Evolutionary conservation across 2,113 vertebrate genomes (phyloP).

Genomic region (Oophaga pumilio): DNA sequence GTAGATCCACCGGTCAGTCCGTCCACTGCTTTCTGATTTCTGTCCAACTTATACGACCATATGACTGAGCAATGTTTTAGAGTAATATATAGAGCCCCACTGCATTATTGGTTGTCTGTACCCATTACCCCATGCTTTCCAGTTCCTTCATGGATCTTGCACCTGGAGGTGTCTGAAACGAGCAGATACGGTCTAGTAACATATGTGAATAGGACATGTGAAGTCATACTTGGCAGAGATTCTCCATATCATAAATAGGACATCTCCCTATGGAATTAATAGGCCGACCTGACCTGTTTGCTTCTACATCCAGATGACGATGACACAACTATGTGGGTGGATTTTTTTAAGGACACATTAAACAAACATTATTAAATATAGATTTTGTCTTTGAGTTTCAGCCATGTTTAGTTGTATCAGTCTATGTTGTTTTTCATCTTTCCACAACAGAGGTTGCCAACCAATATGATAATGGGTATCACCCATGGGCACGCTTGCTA

Average conservation of each 20-base stretch:
- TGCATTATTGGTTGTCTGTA: neutral
- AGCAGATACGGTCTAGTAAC: constrained; percentile 10
- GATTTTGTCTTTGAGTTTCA: constrained; percentile 34
- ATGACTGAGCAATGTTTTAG: too few relatives aligned
- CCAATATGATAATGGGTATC: neutral
- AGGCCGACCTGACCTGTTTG: constrained; percentile 41
- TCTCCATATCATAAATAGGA: constrained; percentile 47
- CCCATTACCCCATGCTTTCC: neutral
- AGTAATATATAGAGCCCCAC: too few relatives aligned
- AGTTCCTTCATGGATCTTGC: neutral
- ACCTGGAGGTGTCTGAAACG: neutral
- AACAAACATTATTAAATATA: constrained; percentile 43
- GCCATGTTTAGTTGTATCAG: neutral
- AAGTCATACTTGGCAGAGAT: constrained; percentile 35
- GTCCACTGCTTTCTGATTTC: too few relatives aligned
- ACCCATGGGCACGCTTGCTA: neutral
- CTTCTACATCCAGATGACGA: constrained; percentile 27
- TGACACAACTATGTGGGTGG: constrained; percentile 43
- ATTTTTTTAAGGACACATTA: constrained; percentile 36
- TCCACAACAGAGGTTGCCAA: neutral
- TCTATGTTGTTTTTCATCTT: neutral
- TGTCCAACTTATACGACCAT: too few relatives aligned
- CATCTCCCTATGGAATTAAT: constrained; percentile 22
- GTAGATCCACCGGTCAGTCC: too few relatives aligned
- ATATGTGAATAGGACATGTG: neutral